Base-by-base conservation (phyloP, 2,113 vertebrate genomes). In the Ia io region DNA sequence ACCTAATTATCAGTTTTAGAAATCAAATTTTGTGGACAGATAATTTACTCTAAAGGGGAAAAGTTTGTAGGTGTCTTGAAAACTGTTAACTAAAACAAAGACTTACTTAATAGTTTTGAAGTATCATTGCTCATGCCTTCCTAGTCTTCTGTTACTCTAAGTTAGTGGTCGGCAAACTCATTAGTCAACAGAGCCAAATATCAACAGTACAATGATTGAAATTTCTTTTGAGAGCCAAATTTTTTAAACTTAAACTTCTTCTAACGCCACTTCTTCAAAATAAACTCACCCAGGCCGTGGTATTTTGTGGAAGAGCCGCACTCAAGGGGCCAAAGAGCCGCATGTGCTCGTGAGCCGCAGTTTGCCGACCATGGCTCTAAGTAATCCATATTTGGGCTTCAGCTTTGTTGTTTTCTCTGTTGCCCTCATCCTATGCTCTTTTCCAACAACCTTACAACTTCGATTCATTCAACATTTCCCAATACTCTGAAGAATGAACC, bases 1-100 rank as follows among this genome's bases (percentile, higher is more conserved):
- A 67, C 42, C 80, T 88, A 20, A 87, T 86, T 92, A 40, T 69
- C 40, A 59, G 37, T 63, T 89, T 90, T 85, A 92, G 51, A 94
- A 91, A 53, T 56, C 8, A 25, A 28, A 28, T 94, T 73, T 85
- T 47, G 9, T 82, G 73, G 61, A 44, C 30, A 84, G 63, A 23
- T 56, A 6, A 5, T 3, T 80, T n/a, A 22, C n/a, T n/a, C 16
- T 7, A 12, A 37, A 61, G 56, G 32, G 22, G 44, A 16, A 28
- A 40, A 14, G 37, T 11, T 56, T 63, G 12, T 32, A 0, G 1
- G 9, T 76, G 4, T 73, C 78, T 73, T 65, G 5, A 77, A 87
- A 76, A 32, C 59, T 80, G 7, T 73, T 88, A 90, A 74, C 32
- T 47, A 23, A 53, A 51, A 79, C 20, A 47, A 35, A 53, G 4